Conservation (phyloP, 2,797 vertebrate genomes). For the Fratercula arctica region DNA sequence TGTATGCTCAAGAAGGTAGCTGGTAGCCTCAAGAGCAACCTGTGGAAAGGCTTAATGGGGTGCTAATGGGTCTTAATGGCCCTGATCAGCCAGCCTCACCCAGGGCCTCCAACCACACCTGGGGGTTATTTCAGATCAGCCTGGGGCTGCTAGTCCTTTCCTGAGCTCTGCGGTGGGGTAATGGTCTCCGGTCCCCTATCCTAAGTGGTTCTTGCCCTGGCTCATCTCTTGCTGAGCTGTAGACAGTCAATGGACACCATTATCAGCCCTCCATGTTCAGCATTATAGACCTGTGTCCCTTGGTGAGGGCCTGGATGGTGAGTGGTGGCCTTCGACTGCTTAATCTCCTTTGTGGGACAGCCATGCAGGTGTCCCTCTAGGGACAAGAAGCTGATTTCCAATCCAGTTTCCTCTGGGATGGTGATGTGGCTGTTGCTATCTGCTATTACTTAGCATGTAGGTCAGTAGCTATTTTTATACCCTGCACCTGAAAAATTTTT, state of each 20-base stretch:
- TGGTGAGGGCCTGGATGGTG: accelerated
- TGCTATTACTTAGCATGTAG: background rate
- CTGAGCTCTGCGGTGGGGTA: background rate
- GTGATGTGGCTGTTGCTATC: background rate
- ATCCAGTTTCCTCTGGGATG: background rate
- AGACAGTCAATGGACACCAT: accelerated
- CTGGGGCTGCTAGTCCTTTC: background rate
- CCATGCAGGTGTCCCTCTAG: accelerated
- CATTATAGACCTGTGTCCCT: accelerated
- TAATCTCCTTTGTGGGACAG: background rate
- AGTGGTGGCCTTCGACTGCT: background rate
- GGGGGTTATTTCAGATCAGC: background rate
- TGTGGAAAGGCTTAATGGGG: background rate
- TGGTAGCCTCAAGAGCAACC: background rate
- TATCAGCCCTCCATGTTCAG: background rate
- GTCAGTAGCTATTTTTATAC: background rate
- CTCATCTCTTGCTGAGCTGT: background rate
- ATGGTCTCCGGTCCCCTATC: background rate
- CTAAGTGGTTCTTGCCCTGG: background rate
- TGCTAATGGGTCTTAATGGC: background rate
- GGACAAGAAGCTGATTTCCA: background rate
- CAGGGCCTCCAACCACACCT: background rate
- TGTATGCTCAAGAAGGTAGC: background rate
- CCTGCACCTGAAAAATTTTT: background rate
- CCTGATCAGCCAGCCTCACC: background rate